Base-by-base conservation (phyloP, 2,797 vertebrate species). In the Notolabrus celidotus region DNA sequence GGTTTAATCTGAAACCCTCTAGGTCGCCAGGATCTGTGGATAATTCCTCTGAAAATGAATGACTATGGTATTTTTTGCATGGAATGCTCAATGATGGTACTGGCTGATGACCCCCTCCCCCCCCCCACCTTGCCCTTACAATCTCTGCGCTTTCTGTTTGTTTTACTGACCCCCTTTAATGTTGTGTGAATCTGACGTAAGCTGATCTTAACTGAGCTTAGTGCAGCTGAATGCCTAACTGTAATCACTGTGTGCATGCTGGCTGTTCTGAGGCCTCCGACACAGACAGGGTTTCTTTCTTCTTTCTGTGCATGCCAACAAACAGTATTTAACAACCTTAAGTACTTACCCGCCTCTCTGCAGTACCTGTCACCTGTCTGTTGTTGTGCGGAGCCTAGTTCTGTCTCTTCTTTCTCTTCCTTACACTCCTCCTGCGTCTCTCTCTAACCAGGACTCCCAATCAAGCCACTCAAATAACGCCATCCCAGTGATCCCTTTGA, bases 51-150 rank as follows among this genome's bases (percentile, higher is more conserved):
- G 68, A 63, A 89, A 73, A 89, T 90, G 84, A 93, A 89, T 92
- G 88, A 93, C 85, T 67, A 89, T 93, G 91, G 92, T 94, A 92
- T 86, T 93, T 95, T 94, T 93, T 94, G 93, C 91, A 92, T 94
- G 93, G 92, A 93, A 94, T 94, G 92, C 89, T 93, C 89, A 92
- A 89, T 93, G 83, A 89, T 82, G 82, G 89, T 90, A 87, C 89
- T 91, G 89, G 91, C 90, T 86, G 86, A 90, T 84, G 82, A 80
- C 73, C 68, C 76, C 36, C 19, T 8, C 54, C 53, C 29, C 45
- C 33, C 64, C 36, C 56, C 63, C 80, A 72, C 77, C 77, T 75
- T 88, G 29, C 75, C 67, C 75, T 85, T 76, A 70, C 43, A 61
- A 31, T 82, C 62, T 83, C 55, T 86, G 81, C 90, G 83, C 88